Evolutionary conservation across 2,888 invertebrate species (phyloP).

Genomic region (Octodonta nipae): DNA sequence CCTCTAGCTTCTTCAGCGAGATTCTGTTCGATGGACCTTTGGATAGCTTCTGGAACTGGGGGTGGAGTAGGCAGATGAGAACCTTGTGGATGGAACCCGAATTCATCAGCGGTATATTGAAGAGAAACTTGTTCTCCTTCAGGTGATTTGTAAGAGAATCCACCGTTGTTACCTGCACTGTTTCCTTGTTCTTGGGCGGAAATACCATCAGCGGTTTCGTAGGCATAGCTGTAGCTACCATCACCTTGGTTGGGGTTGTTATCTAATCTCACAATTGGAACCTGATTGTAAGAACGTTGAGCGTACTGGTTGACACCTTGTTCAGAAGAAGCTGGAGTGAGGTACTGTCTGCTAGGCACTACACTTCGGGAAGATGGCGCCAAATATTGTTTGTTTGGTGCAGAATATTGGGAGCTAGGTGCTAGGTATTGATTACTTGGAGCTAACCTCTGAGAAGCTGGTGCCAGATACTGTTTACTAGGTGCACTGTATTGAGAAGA

Average conservation of each 20-base stretch:
- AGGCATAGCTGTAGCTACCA: slow-evolving; percentile 29
- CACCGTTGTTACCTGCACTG: slow-evolving; percentile 14
- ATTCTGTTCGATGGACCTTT: slow-evolving; percentile 27
- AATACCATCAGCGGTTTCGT: slow-evolving; percentile 46
- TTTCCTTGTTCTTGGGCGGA: slow-evolving; percentile 26
- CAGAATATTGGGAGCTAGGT: no score
- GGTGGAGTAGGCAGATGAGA: slow-evolving; percentile 46
- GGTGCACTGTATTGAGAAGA: no score
- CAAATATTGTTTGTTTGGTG: no score
- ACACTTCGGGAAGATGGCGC: no score
- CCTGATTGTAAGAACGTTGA: no score
- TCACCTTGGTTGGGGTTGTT: slow-evolving; percentile 22
- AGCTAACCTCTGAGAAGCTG: no score
- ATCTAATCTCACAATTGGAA: no score
- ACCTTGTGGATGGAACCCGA: slow-evolving; percentile 41
- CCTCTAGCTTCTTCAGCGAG: slow-evolving; percentile 22
- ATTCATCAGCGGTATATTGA: slow-evolving; percentile 42
- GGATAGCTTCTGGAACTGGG: slow-evolving; percentile 45
- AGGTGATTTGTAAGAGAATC: slow-evolving; percentile 23
- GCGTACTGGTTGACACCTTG: no score
- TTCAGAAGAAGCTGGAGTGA: no score
- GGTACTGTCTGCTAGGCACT: no score
- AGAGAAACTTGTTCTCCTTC: slow-evolving; percentile 22
- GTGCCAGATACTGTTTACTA: no score
- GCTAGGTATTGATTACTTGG: no score